Evolutionary conservation across 2,888 invertebrate species (phyloP), one percentile per base, ranked within the genome.

Genomic region (Bembecia ichneumoniformis): DNA sequence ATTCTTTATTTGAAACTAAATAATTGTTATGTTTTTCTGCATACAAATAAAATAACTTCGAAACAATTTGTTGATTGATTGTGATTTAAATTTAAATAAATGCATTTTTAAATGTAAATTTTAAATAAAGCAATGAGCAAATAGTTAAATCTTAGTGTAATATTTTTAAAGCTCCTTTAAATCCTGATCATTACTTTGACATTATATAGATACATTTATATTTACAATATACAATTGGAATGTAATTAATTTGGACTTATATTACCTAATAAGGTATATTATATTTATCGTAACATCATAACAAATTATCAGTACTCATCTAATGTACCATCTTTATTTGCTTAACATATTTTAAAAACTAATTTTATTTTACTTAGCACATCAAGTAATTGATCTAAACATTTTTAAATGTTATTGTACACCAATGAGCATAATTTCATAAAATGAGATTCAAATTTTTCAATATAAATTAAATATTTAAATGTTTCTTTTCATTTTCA

Each of bases 151-250:
- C 69, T 69, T 76, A 74, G 55, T 68, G 70, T 74, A 75, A 74
- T 66, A 68, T 71, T 61, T 65, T 82, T 84, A 84, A 86, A 86
- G 82, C 83, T 83, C 74, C 77, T 73, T 28, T 63, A 62, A 69
- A 74, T 75, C 71, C 74, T 72, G 74, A 73, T 73, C 67, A 72
- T 28, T 28, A 28, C 9, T 7, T 28, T 28, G 28, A 71, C 63
- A 63, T 61, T 63, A 66, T 57, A 62, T 55, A 60, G 56, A 60
- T 63, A 57, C 62, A 59, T 62, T 62, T 60, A 62, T 82, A 82
- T 81, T 63, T 82, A 84, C 80, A 82, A 76, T 77, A 74, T 73
- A 79, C 73, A 78, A 71, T 68, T 83, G 86, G 86, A 86, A 86
- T 86, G 86, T 84, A 74, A 75, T 28, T 28, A 28, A 28, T 76